A percentile compares a stretch with the other conserved stretches of the same genome.
Evolutionary conservation across 2,797 vertebrate species (phyloP).

Genomic region (Clarias platycephalus): DNA sequence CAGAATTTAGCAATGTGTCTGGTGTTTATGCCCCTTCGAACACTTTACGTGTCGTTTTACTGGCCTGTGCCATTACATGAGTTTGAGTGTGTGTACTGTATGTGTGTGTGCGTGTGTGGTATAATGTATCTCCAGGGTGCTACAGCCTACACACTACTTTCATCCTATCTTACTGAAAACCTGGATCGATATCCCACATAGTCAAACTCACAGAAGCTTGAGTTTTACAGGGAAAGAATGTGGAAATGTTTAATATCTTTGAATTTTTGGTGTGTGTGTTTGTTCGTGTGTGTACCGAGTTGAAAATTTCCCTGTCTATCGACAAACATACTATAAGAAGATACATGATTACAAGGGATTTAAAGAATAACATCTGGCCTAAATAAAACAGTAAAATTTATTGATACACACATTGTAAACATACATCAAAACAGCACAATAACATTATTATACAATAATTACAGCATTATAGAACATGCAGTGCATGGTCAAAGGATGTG

Average conservation of each 20-base stretch:
- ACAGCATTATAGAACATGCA: constrained; percentile 44
- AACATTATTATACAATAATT: constrained; percentile 43
- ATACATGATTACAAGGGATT: background rate
- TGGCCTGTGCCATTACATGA: constrained; percentile 32
- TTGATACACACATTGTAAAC: constrained; percentile 45
- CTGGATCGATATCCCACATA: constrained; percentile 23
- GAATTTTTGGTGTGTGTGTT: background rate
- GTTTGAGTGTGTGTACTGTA: constrained; percentile 13
- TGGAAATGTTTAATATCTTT: constrained; percentile 10
- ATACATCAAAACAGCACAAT: constrained; percentile 45
- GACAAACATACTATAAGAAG: background rate
- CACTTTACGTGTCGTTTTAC: constrained; percentile 26
- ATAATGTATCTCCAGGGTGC: constrained; percentile 44
- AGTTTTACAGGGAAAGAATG: background rate
- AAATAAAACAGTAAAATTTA: constrained; percentile 42
- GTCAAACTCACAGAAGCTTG: constrained; percentile 8
- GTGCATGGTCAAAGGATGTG: constrained; percentile 37
- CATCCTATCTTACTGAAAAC: constrained; percentile 34
- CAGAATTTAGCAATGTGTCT: constrained; percentile 24
- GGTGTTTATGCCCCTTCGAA: constrained; percentile 33
- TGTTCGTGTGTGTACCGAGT: background rate
- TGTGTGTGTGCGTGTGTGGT: constrained; percentile 28
- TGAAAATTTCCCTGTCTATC: background rate
- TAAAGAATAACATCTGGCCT: background rate
- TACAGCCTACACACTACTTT: constrained; percentile 49